Conservation (phyloP, 2,888 invertebrate species). For the Athalia circularis region DNA sequence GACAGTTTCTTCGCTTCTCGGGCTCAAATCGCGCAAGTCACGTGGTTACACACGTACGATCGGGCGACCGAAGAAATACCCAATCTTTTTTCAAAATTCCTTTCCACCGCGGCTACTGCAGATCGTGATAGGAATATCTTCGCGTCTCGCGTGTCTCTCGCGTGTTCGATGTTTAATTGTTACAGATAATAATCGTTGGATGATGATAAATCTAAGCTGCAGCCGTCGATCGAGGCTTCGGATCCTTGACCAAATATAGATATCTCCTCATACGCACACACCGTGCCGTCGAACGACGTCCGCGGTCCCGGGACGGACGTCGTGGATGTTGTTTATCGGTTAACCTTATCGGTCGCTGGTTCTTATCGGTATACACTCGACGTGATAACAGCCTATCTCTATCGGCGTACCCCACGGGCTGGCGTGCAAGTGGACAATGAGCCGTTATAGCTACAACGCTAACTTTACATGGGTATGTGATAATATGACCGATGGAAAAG, state of each 20-base stretch:
- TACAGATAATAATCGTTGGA: too few species aligned
- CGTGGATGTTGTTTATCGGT: slow-evolving; percentile 24
- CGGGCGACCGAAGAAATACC: too few species aligned
- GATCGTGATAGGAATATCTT: too few species aligned
- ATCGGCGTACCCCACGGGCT: not conserved
- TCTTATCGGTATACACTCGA: not conserved
- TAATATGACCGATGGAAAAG: not conserved
- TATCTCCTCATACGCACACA: not conserved
- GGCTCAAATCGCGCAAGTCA: too few species aligned
- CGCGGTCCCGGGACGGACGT: not conserved
- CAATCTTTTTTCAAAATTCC: too few species aligned
- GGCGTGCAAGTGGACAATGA: not conserved
- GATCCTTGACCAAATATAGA: slow-evolving; percentile 21
- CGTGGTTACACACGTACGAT: too few species aligned
- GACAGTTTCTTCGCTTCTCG: too few species aligned
- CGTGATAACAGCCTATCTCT: slow-evolving; percentile 8
- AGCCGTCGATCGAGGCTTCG: not conserved
- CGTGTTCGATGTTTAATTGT: too few species aligned
- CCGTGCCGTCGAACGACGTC: not conserved
- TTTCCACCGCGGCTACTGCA: too few species aligned
- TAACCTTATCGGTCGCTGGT: slow-evolving; percentile 6
- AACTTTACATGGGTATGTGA: not conserved
- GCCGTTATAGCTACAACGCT: not conserved
- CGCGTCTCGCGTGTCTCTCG: too few species aligned
- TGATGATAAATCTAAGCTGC: too few species aligned